Conservation (phyloP, 1,140 invertebrate genomes). For the Leptopilina boulardi region DNA sequence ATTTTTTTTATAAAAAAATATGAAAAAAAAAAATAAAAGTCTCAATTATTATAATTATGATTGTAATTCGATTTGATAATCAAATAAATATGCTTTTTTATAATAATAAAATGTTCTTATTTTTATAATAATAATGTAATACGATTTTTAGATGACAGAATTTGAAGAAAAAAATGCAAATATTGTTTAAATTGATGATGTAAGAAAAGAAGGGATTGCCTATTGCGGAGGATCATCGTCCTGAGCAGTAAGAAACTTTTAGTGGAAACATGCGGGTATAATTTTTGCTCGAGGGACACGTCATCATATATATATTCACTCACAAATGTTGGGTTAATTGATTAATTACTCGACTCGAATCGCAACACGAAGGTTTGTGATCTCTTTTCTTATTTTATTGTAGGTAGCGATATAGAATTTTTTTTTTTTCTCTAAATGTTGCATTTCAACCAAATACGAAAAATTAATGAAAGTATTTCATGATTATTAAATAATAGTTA, state of each 20-base stretch:
- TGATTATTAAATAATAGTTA: too few relatives aligned
- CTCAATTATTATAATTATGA: too few relatives aligned
- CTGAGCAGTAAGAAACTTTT: neutral
- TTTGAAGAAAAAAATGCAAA: neutral
- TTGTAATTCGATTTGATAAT: too few relatives aligned
- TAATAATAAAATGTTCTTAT: too few relatives aligned
- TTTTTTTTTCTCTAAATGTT: too few relatives aligned
- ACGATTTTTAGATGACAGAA: neutral
- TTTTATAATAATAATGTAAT: too few relatives aligned
- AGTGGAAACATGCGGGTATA: constrained; percentile 8
- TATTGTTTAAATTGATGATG: neutral
- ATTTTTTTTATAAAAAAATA: too few relatives aligned
- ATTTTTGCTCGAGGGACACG: constrained; percentile 25
- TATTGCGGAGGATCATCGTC: constrained; percentile 4
- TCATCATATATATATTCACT: constrained; percentile 11
- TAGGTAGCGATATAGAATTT: neutral
- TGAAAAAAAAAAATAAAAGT: too few relatives aligned
- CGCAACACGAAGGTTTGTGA: constrained; percentile 22
- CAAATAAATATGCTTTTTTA: too few relatives aligned
- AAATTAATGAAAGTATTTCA: too few relatives aligned
- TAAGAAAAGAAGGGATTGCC: neutral
- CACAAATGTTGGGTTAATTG: constrained; percentile 24
- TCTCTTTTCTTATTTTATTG: neutral
- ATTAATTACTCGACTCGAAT: constrained; percentile 27
- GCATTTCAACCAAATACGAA: too few relatives aligned